These are phyloP conservation scores for Pollimyrus isidori DNA, from an alignment of 2,113 vertebrate genomes.

Conservation along the genomic window DNA sequence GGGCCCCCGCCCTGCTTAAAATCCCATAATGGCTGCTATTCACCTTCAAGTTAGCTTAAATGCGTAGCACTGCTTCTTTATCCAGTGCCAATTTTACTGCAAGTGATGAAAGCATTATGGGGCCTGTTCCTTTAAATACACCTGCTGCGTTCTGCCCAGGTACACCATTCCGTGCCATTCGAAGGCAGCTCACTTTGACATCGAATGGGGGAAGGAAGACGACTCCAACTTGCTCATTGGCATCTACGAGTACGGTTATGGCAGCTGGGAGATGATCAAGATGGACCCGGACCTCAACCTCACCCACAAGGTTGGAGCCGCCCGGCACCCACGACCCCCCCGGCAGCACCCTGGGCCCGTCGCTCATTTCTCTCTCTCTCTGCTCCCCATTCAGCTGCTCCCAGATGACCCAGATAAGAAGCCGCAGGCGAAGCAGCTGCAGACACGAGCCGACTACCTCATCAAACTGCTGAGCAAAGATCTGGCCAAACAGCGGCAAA, in stretches of 20 bases:
- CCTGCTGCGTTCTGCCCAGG: constrained; percentile 47
- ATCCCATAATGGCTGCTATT: not conserved
- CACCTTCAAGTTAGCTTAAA: not conserved
- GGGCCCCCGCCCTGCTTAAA: not conserved
- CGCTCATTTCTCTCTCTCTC: not conserved
- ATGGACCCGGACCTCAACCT: constrained; percentile 98
- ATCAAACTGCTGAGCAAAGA: constrained; percentile 96
- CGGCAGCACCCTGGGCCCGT: not conserved
- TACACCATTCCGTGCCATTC: constrained; percentile 90
- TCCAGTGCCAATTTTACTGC: not conserved
- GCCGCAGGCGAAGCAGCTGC: constrained; percentile 95
- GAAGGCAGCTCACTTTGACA: constrained; percentile 96
- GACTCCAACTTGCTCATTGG: constrained; percentile 95
- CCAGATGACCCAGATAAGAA: constrained; percentile 99
- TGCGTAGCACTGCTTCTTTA: not conserved
- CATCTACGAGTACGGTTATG: constrained; percentile 96
- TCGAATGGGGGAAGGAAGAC: constrained; percentile 94
- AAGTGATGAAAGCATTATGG: not conserved
- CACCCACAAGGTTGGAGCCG: constrained; percentile 81
- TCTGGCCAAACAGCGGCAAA: constrained; percentile 81
- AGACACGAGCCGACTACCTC: constrained; percentile 98
- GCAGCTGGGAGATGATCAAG: constrained; percentile 99
- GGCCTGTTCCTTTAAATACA: not conserved
- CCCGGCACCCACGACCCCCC: not conserved
- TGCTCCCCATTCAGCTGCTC: constrained; percentile 70